Evolutionary conservation across 2,888 invertebrate genomes (phyloP).

Genomic region (Sinopyrophorus schimmeli): DNA sequence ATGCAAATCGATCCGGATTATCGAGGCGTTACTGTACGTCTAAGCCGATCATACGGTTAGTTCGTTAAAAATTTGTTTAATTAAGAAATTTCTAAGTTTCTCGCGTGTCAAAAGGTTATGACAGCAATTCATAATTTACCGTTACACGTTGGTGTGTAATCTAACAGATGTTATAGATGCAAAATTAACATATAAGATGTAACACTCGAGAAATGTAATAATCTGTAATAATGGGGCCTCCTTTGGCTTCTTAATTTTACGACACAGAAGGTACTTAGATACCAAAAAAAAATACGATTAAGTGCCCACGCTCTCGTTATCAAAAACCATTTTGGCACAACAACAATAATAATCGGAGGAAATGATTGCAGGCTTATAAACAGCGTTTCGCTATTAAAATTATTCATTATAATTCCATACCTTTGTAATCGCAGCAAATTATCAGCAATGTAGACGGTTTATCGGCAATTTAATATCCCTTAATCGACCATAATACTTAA

Average conservation of each 20-base stretch:
- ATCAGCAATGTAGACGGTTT: slow-evolving; percentile 12
- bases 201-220: too few species aligned
- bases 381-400: slow-evolving; percentile 11
- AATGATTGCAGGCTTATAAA: slow-evolving; percentile 15
- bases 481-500: slow-evolving; percentile 10
- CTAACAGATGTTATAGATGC: slow-evolving; percentile 20
- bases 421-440: slow-evolving; percentile 13
- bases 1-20: too few species aligned
- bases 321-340: too few species aligned
- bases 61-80: slow-evolving; percentile 20
- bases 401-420: slow-evolving; percentile 11
- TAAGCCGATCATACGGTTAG: slow-evolving; percentile 10
- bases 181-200: slow-evolving; percentile 27
- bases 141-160: slow-evolving; percentile 23
- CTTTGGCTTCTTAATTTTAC: too few species aligned
- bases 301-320: too few species aligned
- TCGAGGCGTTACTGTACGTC: too few species aligned
- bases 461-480: slow-evolving; percentile 9
- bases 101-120: slow-evolving; percentile 28
- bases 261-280: too few species aligned
- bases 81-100: slow-evolving; percentile 26
- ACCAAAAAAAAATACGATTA: too few species aligned
- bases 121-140: slow-evolving; percentile 24
- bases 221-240: too few species aligned
- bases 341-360: too few species aligned